Percentiles rank a stretch among this genome's conserved stretches.
Evolutionary conservation across 2,113 vertebrate species (phyloP).

Genomic region (Fregata magnificens): DNA sequence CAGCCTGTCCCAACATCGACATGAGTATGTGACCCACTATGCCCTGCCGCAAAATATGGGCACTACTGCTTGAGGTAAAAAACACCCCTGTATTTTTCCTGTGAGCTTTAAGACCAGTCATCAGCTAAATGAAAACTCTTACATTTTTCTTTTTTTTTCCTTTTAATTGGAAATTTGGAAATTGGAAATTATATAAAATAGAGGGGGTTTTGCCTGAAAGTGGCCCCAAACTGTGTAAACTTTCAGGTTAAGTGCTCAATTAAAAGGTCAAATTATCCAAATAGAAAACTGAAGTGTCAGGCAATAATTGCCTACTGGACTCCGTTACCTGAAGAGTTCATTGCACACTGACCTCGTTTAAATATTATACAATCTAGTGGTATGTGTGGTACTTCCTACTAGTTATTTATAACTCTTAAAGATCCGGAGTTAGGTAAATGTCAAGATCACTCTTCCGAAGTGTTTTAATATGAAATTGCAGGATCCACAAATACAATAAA

Average conservation of each 20-base stretch:
- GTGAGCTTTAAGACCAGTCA: not conserved
- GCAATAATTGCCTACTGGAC: slow-evolving; percentile 57
- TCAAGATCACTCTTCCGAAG: not conserved
- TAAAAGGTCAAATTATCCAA: slow-evolving; percentile 56
- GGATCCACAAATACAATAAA: not conserved
- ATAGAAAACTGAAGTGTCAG: slow-evolving; percentile 28
- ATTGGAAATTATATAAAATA: not conserved
- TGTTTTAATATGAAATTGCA: not conserved
- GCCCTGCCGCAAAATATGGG: not conserved
- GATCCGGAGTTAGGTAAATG: not conserved
- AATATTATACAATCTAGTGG: not conserved
- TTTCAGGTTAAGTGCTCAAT: slow-evolving; percentile 46
- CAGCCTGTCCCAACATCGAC: not conserved
- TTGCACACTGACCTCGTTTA: slow-evolving; percentile 12
- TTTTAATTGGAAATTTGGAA: not conserved
- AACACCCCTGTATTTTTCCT: not conserved
- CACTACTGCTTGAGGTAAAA: not conserved
- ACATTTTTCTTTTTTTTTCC: too few species aligned
- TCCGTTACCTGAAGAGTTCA: slow-evolving; percentile 35
- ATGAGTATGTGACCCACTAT: not conserved
- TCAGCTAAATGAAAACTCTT: not conserved
- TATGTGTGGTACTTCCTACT: not conserved
- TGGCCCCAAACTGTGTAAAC: not conserved
- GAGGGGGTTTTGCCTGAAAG: not conserved
- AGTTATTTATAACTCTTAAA: slow-evolving; percentile 7